phyloP scores from a whole-genome alignment of 1,140 invertebrate species.

The Papilio polyxenes region DNA sequence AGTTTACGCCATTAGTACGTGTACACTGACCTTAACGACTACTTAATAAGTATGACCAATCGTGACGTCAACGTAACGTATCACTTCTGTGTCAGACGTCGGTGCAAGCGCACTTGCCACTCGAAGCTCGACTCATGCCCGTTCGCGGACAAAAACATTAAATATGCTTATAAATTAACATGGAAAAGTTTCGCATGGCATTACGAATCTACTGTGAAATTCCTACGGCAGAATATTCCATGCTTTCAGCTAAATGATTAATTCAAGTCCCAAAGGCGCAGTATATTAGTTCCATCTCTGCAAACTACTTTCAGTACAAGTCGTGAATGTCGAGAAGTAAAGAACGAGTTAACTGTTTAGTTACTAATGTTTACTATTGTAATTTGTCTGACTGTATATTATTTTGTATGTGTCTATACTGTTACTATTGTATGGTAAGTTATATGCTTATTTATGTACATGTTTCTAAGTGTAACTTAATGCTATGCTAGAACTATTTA shows the following conservation, averaged over 20 bases:
- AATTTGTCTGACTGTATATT: background rate
- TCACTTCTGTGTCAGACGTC: conserved; percentile 10
- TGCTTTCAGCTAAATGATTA: conserved; percentile 34
- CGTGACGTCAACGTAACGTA: conserved; percentile 13
- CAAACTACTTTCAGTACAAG: conserved; percentile 4
- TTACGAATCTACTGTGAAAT: conserved; percentile 36
- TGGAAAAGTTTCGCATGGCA: conserved; percentile 30
- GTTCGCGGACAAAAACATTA: conserved; percentile 26
- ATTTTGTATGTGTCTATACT: background rate
- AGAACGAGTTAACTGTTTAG: background rate
- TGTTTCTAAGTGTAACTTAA: background rate
- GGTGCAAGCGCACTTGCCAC: conserved; percentile 21
- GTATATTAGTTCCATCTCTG: conserved; percentile 30
- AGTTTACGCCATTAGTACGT: background rate
- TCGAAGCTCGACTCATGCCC: background rate
- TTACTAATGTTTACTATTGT: background rate
- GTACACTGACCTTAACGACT: conserved; percentile 2
- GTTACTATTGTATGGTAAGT: background rate
- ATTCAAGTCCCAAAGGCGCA: conserved; percentile 15
- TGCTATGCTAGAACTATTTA: background rate
- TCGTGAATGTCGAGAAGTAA: background rate
- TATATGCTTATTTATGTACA: background rate
- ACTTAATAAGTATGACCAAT: conserved; percentile 36
- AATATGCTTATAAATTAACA: background rate
- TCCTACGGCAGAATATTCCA: conserved; percentile 34